phyloP scores from a whole-genome alignment of 2,888 invertebrate species.

The Lochmaea capreae region DNA sequence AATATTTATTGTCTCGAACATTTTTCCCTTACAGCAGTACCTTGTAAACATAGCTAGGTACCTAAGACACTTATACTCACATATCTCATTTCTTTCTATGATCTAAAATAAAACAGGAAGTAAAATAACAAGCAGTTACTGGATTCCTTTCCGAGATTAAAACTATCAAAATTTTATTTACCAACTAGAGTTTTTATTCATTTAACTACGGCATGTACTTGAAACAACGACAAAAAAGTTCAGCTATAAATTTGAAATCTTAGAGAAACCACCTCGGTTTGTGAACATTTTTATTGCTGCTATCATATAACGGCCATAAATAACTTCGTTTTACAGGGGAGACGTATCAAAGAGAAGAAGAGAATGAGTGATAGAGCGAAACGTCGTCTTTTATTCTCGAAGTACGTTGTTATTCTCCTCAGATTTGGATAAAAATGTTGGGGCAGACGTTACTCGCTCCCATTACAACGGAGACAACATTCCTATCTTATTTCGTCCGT shows the following conservation, averaged over 20 bases:
- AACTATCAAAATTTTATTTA: not conserved
- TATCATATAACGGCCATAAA: conserved; percentile 28
- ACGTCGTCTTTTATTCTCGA: conserved; percentile 29
- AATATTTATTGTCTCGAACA: too few species aligned
- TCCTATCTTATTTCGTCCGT: not conserved
- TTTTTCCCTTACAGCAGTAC: too few species aligned
- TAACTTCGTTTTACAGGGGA: conserved; percentile 17
- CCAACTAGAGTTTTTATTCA: not conserved
- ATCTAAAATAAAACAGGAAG: not conserved
- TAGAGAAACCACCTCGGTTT: conserved; percentile 12
- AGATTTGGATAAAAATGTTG: conserved; percentile 29
- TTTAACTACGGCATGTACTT: not conserved
- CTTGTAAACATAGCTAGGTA: too few species aligned
- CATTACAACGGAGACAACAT: conserved; percentile 3
- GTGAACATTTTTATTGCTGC: conserved; percentile 18
- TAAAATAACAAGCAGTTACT: not conserved
- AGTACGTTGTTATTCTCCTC: conserved; percentile 28
- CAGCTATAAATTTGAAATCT: not conserved
- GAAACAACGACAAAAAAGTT: not conserved
- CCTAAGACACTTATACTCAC: too few species aligned
- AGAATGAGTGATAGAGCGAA: conserved; percentile 25
- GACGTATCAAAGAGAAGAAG: conserved; percentile 6
- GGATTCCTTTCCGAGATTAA: not conserved
- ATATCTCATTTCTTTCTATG: not conserved
- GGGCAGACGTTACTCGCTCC: conserved; percentile 19